phyloP scores from a whole-genome alignment of 2,113 vertebrate species.

The Ceyx margarethae region DNA sequence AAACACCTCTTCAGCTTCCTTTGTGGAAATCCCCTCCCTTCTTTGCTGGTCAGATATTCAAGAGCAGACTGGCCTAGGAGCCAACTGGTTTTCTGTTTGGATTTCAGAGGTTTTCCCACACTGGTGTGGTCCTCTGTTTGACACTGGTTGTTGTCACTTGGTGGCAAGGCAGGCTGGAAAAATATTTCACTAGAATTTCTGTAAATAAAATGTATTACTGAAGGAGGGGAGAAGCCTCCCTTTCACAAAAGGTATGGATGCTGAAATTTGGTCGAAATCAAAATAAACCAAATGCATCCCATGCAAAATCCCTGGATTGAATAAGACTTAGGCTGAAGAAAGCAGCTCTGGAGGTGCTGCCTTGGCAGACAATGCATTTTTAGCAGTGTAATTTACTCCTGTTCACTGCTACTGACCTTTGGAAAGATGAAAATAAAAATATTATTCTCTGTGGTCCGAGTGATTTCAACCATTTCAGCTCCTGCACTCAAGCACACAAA shows the following conservation, averaged over 20 bases:
- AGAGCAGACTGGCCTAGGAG: not conserved
- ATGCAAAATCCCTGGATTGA: constrained; percentile 33
- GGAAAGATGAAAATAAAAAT: constrained; percentile 73
- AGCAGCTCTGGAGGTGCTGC: constrained; percentile 47
- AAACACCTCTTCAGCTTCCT: not conserved
- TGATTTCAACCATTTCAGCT: constrained; percentile 42
- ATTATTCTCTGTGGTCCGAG: constrained; percentile 55
- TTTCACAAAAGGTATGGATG: not conserved
- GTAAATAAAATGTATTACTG: not conserved
- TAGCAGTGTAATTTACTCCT: constrained; percentile 64
- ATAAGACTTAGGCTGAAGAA: constrained; percentile 41
- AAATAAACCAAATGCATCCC: not conserved
- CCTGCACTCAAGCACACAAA: constrained; percentile 39
- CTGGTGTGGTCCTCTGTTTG: not conserved
- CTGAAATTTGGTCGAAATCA: not conserved
- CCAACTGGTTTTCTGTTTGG: not conserved
- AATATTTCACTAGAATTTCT: not conserved
- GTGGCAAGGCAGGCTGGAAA: not conserved
- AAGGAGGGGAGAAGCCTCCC: not conserved
- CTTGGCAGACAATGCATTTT: constrained; percentile 64
- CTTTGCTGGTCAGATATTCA: not conserved
- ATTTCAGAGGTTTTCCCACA: not conserved
- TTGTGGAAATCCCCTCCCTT: not conserved
- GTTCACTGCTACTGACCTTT: constrained; percentile 72
- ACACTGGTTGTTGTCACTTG: not conserved